Evolutionary conservation across 1,140 invertebrate species (phyloP).

Genomic region (Cyclargus thomasi): DNA sequence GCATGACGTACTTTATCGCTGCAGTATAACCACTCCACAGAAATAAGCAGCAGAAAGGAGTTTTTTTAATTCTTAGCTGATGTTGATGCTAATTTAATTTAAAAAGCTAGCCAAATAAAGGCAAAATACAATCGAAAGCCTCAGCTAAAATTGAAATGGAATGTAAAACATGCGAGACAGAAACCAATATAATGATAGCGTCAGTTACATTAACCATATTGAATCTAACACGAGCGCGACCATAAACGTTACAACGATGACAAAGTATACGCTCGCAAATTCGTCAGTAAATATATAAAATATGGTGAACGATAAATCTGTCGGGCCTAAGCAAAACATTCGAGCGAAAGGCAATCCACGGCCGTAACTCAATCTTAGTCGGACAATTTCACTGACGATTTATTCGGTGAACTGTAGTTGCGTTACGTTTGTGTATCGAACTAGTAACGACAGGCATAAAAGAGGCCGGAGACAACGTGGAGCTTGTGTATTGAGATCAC

Average conservation of each 20-base stretch:
- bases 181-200: too few relatives aligned
- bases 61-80: too few relatives aligned
- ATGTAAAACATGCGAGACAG: too few relatives aligned
- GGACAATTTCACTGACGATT: conserved; percentile 66
- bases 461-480: conserved; percentile 53
- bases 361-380: conserved; percentile 62
- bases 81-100: too few relatives aligned
- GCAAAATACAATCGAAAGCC: too few relatives aligned
- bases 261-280: neutral
- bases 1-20: too few relatives aligned
- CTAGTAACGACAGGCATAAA: conserved; percentile 69
- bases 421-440: conserved; percentile 66
- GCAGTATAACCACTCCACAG: too few relatives aligned
- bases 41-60: too few relatives aligned
- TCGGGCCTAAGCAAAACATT: conserved; percentile 46
- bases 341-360: conserved; percentile 45
- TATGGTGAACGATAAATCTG: conserved; percentile 47
- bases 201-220: too few relatives aligned
- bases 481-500: conserved; percentile 64
- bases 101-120: too few relatives aligned
- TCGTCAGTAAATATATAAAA: conserved; percentile 22
- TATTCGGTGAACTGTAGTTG: conserved; percentile 71
- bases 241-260: neutral
- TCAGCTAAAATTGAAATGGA: too few relatives aligned
- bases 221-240: neutral